phyloP scores from a whole-genome alignment of 2,113 vertebrate genomes.

The Anguilla rostrata region DNA sequence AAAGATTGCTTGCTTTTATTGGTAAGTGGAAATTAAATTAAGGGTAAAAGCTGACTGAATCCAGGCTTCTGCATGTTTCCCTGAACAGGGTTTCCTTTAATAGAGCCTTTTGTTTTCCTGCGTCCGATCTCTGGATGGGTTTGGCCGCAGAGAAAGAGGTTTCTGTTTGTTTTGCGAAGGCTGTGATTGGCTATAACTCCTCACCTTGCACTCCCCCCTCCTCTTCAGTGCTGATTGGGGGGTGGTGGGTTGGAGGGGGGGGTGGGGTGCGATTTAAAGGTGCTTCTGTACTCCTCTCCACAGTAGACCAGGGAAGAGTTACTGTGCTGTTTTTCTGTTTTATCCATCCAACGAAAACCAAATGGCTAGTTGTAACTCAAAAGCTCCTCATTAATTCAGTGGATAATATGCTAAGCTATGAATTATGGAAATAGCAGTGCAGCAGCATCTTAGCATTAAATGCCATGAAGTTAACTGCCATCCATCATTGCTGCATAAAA shows the following conservation, averaged over 20 bases:
- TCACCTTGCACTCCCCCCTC: neutral
- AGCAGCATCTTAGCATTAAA: neutral
- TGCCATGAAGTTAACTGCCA: neutral
- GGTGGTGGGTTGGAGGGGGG: no score
- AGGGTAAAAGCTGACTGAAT: no score
- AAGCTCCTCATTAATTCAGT: neutral
- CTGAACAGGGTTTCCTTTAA: no score
- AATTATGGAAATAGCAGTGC: neutral
- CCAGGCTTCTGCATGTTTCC: no score
- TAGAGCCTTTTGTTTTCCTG: no score
- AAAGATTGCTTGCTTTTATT: no score
- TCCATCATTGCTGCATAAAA: neutral
- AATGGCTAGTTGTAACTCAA: neutral
- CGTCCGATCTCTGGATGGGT: no score
- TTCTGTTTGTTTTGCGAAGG: no score
- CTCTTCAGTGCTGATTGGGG: no score
- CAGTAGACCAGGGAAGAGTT: neutral
- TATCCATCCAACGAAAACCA: neutral
- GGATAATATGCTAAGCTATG: neutral
- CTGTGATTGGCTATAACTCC: neutral
- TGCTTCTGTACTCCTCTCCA: neutral
- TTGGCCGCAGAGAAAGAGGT: no score
- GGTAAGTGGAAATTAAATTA: no score
- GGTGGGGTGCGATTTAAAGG: neutral
- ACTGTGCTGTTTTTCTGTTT: neutral